A percentile compares a stretch with the other conserved stretches of the same genome.
Conservation (phyloP, 1,140 invertebrate genomes). For the Monomorium pharaonis region DNA sequence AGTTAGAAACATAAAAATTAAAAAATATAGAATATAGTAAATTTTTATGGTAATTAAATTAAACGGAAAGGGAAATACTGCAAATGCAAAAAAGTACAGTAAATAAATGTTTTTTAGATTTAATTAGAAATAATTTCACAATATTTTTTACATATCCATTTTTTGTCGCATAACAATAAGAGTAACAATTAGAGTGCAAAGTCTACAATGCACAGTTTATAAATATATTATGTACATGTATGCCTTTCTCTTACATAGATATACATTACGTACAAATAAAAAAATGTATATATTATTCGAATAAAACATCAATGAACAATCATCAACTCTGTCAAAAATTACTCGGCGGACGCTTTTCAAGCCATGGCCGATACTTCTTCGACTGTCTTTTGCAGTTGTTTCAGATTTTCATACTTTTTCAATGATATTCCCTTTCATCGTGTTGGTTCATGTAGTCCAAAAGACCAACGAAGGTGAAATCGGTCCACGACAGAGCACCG, state of each 20-base stretch:
- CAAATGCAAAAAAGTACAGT: not conserved
- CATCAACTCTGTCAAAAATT: not conserved
- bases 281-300: not conserved
- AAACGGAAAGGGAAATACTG: no score
- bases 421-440: constrained; percentile 86
- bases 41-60: no score
- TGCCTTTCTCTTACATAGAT: not conserved
- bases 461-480: constrained; percentile 87
- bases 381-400: constrained; percentile 86
- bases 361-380: constrained; percentile 87
- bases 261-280: not conserved
- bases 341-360: constrained; percentile 87
- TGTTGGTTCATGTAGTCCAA: constrained; percentile 87
- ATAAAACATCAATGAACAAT: not conserved
- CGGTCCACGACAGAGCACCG: constrained; percentile 87
- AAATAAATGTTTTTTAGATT: not conserved
- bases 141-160: not conserved
- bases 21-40: no score
- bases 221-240: not conserved
- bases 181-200: not conserved
- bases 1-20: no score
- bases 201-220: not conserved
- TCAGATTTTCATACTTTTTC: constrained; percentile 87
- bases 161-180: not conserved
- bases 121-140: not conserved